Base-by-base conservation (phyloP, 2,888 invertebrate genomes). In the Drosophila subsilvestris region DNA sequence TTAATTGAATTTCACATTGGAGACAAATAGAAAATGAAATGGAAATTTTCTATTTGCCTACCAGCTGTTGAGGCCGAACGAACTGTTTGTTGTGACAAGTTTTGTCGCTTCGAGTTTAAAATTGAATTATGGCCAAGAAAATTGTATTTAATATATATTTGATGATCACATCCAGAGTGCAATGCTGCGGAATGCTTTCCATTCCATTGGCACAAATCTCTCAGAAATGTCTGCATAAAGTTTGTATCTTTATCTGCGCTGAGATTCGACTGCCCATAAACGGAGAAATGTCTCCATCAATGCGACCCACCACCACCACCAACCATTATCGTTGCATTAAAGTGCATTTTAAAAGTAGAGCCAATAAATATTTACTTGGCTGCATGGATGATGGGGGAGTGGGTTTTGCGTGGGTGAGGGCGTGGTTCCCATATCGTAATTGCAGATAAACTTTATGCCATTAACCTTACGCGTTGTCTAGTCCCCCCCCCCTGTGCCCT, bases 381-480 rank as follows among this genome's bases (percentile, higher is more conserved):
- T 18, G 20, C 20, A 17, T 37, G 37, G 42, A 44, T 18, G 10
- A 32, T n/a, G 20, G 44, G 63, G 59, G 56, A 60, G 61, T n/a
- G n/a, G n/a, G n/a, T n/a, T n/a, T n/a, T n/a, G n/a, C 42, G 50
- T 48, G 62, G 47, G 55, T 75, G 86, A 79, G 80, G 78, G 80
- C 83, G 76, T 67, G 22, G 25, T 6, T 57, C 50, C 63, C 74
- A 80, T 84, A 83, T 86, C 81, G 84, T 88, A 84, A 88, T 88
- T 88, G 79, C 87, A 88, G 88, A 77, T 88, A 88, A 88, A 86
- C 81, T 88, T 85, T 85, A 67, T 86, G 81, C 84, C 86, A 88
- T 88, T 85, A 88, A 88, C 84, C 86, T 77, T 80, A 85, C 37
- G 79, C 65, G 75, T 57, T 76, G 80, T 75, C 80, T 80, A 73